Base-by-base conservation (phyloP, 2,888 invertebrate genomes). In the Pseudococcus viburni region DNA sequence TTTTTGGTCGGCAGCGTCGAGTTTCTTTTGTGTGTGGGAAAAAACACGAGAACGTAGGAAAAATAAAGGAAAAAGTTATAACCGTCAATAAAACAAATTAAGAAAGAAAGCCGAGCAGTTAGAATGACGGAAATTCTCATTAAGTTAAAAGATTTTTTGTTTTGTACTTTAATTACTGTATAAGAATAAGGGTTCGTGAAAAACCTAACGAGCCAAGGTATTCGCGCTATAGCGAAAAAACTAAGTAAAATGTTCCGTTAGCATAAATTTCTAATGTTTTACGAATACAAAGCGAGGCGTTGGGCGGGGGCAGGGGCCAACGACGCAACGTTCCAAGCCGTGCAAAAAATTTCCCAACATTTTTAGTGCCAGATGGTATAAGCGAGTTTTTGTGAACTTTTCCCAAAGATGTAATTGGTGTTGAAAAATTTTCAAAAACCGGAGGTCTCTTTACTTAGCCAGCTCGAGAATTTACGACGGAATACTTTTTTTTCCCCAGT, bases 1-100 rank as follows among this genome's bases (percentile, higher is more conserved):
- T 33, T 42, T 46, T 46, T 83, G 6, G 80, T 39, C 77, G 77
- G 17, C 77, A 15, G 7, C n/a, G 55, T 55, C 17, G 55, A 55
- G 55, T 8, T 83, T 83, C 19, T 83, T 83, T 83, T 83, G 80
- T 83, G 19, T 46, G 15, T 77, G 39, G 80, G 46, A 83, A 83
- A 42, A 33, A 73, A 83, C 46, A 46, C 80, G 42, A 64, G 19
- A 46, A 33, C 80, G 80, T 83, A 83, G 6, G 80, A 83, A 83
- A 33, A 33, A 83, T 46, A 83, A 83, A 83, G 17, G 80, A 83
- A 83, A 83, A 83, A 83, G 42, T 83, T 83, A 83, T 83, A 83
- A 83, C 80, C 80, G 80, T 83, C 80, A 22, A 83, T 83, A 83
- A 83, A 83, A 83, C 80, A 83, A 83, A 83, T 83, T 83, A 83